These are phyloP conservation scores for Drosophila monieri DNA, from an alignment of 2,888 invertebrate genomes.

Conservation along the genomic window DNA sequence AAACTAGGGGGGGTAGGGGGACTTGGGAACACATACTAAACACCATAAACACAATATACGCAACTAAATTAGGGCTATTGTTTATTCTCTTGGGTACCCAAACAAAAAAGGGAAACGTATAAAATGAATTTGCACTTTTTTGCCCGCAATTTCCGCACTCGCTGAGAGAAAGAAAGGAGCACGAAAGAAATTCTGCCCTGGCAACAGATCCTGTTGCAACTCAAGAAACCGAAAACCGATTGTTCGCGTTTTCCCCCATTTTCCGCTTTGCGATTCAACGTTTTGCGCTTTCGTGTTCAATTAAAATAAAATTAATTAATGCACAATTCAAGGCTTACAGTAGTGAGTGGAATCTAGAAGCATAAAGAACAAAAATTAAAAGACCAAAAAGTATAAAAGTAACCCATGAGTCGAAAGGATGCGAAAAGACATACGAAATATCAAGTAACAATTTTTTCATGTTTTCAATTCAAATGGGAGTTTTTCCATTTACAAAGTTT, in stretches of 20 bases:
- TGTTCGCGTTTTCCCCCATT: slow-evolving; percentile 13
- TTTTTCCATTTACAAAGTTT: slow-evolving; percentile 45
- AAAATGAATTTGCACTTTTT: slow-evolving; percentile 75
- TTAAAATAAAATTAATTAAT: slow-evolving; percentile 78
- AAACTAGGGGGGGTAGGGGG: neutral
- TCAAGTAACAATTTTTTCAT: slow-evolving; percentile 42
- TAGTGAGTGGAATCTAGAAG: slow-evolving; percentile 83
- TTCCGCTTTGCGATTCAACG: slow-evolving; percentile 24
- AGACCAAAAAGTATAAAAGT: slow-evolving; percentile 72
- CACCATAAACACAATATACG: slow-evolving; percentile 28
- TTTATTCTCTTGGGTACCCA: slow-evolving; percentile 16
- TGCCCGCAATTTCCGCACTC: slow-evolving; percentile 68
- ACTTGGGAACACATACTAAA: slow-evolving; percentile 29
- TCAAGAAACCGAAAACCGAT: slow-evolving; percentile 48
- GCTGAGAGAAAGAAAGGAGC: slow-evolving; percentile 29
- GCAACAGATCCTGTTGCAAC: slow-evolving; percentile 16
- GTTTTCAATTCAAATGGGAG: slow-evolving; percentile 55
- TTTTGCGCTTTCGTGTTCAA: slow-evolving; percentile 69
- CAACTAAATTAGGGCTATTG: slow-evolving; percentile 42
- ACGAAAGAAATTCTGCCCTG: slow-evolving; percentile 32
- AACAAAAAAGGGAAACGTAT: slow-evolving; percentile 21
- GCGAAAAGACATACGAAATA: slow-evolving; percentile 36
- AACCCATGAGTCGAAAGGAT: slow-evolving; percentile 57
- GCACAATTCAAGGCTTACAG: slow-evolving; percentile 83
- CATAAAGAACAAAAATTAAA: slow-evolving; percentile 78